These are phyloP conservation scores for Anser cygnoides DNA, from an alignment of 2,113 vertebrate species.

Conservation along the genomic window DNA sequence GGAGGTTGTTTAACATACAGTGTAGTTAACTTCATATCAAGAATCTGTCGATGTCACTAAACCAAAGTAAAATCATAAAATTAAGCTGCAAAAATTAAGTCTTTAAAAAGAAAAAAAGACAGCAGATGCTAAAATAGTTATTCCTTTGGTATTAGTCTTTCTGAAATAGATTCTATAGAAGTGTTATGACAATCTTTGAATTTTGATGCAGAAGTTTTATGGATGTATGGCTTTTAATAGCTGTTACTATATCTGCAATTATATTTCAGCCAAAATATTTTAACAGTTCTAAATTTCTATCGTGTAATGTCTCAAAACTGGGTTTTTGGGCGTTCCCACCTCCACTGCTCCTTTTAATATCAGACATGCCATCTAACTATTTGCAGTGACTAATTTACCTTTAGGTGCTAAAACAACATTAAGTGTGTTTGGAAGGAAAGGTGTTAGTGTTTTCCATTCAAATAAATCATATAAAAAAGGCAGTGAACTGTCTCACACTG, in stretches of 20 bases:
- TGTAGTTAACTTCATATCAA: neutral
- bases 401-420: neutral
- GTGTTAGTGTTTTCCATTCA: neutral
- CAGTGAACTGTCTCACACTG: neutral
- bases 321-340: neutral
- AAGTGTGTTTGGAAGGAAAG: neutral
- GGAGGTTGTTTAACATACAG: neutral
- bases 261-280: neutral
- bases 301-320: neutral
- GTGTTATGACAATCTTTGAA: neutral
- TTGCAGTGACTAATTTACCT: constrained; percentile 6
- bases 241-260: neutral
- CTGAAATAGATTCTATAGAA: neutral
- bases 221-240: neutral
- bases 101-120: neutral
- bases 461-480: neutral
- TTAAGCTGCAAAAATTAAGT: neutral
- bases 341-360: neutral
- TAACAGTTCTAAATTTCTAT: neutral
- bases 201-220: neutral
- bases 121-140: neutral
- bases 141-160: neutral
- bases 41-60: neutral
- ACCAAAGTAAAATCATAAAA: neutral
- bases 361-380: neutral